phyloP scores from a whole-genome alignment of 2,113 vertebrate species.

The Lepus timidus region DNA sequence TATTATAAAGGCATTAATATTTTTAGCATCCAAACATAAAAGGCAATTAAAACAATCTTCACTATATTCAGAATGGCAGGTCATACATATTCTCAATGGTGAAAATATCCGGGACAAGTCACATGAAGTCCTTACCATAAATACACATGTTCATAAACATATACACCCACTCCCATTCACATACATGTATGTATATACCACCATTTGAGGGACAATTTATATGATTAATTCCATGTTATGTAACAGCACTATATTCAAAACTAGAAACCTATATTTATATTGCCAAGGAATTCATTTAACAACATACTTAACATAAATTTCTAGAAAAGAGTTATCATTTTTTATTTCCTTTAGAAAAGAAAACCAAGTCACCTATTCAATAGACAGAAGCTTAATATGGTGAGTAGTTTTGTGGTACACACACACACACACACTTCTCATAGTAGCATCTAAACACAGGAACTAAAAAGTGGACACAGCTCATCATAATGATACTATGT shows the following conservation, averaged over 20 bases:
- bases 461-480: background rate
- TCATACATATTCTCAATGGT: background rate
- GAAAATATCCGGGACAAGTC: background rate
- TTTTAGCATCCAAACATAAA: constrained; percentile 51
- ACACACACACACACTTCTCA: background rate
- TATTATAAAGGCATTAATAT: background rate
- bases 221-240: constrained; percentile 13
- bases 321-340: constrained; percentile 22
- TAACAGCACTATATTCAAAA: background rate
- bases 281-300: constrained; percentile 45
- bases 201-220: background rate
- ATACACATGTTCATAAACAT: background rate
- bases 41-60: background rate
- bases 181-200: background rate
- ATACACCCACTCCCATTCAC: background rate
- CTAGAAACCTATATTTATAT: constrained; percentile 17
- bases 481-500: background rate
- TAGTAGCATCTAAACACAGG: background rate
- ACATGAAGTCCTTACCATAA: constrained; percentile 30
- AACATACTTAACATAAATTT: constrained; percentile 47
- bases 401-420: background rate
- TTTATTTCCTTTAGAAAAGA: constrained; percentile 52
- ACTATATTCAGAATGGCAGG: constrained; percentile 35
- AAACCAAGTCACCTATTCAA: constrained; percentile 39
- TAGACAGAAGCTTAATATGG: background rate